Evolutionary conservation across 2,797 vertebrate species (phyloP).

Genomic region (Threskiornis aethiopicus): DNA sequence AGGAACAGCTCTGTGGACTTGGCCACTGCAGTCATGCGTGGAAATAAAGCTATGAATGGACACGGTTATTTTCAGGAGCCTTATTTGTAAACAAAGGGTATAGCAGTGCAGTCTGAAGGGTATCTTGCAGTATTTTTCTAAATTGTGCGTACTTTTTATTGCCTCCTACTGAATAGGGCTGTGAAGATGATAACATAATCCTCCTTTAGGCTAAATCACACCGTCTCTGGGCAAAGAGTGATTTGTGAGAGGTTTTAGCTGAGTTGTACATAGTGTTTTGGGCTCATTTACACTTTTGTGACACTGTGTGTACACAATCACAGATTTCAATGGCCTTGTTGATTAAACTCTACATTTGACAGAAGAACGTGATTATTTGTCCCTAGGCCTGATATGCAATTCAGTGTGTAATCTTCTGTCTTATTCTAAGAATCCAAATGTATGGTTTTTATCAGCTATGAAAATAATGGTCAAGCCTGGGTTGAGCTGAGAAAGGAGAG

Average conservation of each 20-base stretch:
- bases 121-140: neutral
- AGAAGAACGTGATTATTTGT: neutral
- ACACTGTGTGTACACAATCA: accelerated
- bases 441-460: neutral
- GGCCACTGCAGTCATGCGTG: neutral
- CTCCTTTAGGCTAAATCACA: accelerated
- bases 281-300: neutral
- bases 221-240: neutral
- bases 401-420: neutral
- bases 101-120: too few relatives aligned
- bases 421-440: neutral
- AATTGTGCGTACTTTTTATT: neutral
- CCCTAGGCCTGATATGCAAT: neutral
- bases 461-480: neutral
- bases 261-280: neutral
- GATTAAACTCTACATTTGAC: neutral
- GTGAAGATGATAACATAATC: neutral
- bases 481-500: neutral
- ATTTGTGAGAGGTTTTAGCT: neutral
- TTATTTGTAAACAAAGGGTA: neutral
- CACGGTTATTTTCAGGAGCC: neutral
- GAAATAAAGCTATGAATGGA: neutral
- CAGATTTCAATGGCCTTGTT: neutral
- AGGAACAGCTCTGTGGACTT: neutral
- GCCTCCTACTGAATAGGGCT: neutral